Evolutionary conservation across 2,113 vertebrate species (phyloP).

Genomic region (Corythoichthys haematopterus): DNA sequence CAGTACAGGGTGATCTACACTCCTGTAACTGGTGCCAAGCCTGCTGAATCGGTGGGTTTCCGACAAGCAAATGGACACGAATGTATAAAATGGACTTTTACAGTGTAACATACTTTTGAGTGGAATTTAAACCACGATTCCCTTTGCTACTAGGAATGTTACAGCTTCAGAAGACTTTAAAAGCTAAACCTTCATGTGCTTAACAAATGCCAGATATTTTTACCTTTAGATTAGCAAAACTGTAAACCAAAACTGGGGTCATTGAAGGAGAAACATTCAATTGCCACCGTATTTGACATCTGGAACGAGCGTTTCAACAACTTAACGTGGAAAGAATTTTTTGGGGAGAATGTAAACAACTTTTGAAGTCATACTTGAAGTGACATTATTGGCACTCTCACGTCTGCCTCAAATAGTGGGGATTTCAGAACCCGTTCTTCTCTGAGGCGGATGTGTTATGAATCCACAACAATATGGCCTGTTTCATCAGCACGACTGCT

Average conservation of each 20-base stretch:
- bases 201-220: constrained; percentile 27
- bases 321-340: constrained; percentile 19
- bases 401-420: constrained; percentile 33
- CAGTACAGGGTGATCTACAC: constrained; percentile 86
- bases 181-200: constrained; percentile 17
- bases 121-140: neutral
- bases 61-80: neutral
- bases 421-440: constrained; percentile 21
- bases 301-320: constrained; percentile 37
- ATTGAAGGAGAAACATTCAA: constrained; percentile 28
- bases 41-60: constrained; percentile 87
- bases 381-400: constrained; percentile 15
- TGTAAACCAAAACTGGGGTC: constrained; percentile 24
- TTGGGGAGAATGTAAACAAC: constrained; percentile 24
- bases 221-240: constrained; percentile 11
- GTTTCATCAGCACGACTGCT: constrained; percentile 5
- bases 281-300: constrained; percentile 25
- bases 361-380: constrained; percentile 19
- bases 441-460: constrained; percentile 30
- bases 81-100: neutral
- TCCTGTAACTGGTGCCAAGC: constrained; percentile 74
- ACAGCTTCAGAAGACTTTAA: constrained; percentile 8
- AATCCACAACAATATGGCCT: constrained; percentile 21
- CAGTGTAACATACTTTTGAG: neutral
- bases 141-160: constrained; percentile 5